Base-by-base conservation (phyloP, 2,888 invertebrate genomes). In the Litoditis marina region DNA sequence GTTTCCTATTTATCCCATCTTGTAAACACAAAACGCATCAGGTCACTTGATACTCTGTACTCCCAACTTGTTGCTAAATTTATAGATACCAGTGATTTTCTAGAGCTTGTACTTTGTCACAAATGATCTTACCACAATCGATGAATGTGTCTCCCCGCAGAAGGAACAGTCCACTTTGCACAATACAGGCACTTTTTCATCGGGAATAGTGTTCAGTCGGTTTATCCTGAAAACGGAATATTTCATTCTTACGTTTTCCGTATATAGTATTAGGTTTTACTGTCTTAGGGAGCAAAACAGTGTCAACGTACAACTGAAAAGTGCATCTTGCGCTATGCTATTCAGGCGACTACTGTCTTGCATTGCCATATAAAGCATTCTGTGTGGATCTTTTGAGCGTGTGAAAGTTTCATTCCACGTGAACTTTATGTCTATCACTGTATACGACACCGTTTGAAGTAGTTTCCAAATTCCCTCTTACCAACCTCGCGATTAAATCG, bases 121-220 rank as follows among this genome's bases (percentile, higher is more conserved):
- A n/a, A n/a, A n/a, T n/a, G n/a, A n/a, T 22, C 57, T 51, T 27
- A 57, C 50, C 32, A 63, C 50, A 16, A 63, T 39, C 42, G 69
- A 69, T 2, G 61, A 34, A 8, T 65, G 49, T 28, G 69, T 69
- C 30, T 66, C 65, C 16, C 72, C 72, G 56, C 72, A 72, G 2
- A 59, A 49, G 0, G 46, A 42, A 49, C 72, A 72, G 46, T 69
- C 69, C 28, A 72, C 66, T 30, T 55, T 59, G 28, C 49, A 46
- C 13, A 55, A 49, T 8, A 28, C 19, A 8, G 50, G 36, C 6
- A 61, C 34, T 31, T 61, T 39, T 11, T 61, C 61, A 31, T 61
- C 47, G 13, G 60, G 31, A n/a, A 60, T 39, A n/a, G 42, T 19
- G 8, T 31, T 28, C 31, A 60, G 25, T 11, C 31, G 32, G 31